phyloP scores from a whole-genome alignment of 2,797 vertebrate genomes.

The Phalanger gymnotis region DNA sequence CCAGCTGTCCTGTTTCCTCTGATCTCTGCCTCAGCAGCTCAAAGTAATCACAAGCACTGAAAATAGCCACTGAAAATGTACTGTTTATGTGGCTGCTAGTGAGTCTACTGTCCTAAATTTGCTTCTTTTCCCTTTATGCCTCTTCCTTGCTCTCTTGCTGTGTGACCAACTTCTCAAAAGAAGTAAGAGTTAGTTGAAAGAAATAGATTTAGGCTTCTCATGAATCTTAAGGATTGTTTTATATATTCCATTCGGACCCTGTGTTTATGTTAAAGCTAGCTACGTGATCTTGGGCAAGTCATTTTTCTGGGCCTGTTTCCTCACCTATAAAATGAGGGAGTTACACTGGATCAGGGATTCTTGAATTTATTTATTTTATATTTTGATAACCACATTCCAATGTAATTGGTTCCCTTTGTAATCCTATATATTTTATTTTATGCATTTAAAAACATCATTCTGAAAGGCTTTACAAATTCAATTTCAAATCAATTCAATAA shows the following conservation, averaged over 20 bases:
- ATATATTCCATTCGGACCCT: neutral
- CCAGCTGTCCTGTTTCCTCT: neutral
- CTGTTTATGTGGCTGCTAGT: neutral
- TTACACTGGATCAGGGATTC: neutral
- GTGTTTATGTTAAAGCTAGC: neutral
- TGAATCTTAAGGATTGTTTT: neutral
- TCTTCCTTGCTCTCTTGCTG: slow-evolving; percentile 6
- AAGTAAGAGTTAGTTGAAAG: neutral
- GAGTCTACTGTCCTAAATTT: neutral
- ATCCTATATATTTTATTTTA: neutral
- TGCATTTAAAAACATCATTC: too few species aligned
- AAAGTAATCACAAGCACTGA: neutral
- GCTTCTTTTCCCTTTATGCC: neutral
- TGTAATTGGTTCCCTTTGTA: neutral
- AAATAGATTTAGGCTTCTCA: neutral
- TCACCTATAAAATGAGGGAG: neutral
- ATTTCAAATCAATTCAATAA: neutral
- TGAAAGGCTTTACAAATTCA: neutral
- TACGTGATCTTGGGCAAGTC: neutral
- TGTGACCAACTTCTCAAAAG: neutral
- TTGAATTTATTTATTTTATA: neutral
- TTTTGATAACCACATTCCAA: neutral
- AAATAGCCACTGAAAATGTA: neutral
- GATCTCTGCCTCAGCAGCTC: neutral
- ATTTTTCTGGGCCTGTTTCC: neutral